These are phyloP conservation scores for Drosophila fungiperda DNA, from an alignment of 2,888 invertebrate species.

Conservation along the genomic window DNA sequence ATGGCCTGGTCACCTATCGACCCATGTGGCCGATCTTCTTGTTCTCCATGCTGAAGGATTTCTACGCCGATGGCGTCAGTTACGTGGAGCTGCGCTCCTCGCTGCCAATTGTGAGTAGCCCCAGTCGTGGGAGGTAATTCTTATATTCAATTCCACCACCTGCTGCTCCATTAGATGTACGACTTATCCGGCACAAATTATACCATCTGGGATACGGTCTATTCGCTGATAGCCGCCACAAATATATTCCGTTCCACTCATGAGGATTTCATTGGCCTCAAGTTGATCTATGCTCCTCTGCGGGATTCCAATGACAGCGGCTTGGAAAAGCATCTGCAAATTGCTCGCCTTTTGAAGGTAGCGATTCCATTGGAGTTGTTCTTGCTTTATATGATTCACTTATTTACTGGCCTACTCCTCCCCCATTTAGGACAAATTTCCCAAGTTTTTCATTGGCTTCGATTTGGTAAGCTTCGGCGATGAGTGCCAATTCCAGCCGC, in stretches of 20 bases:
- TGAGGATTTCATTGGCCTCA: conserved; percentile 88
- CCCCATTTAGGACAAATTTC: conserved; percentile 84
- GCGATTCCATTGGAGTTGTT: not conserved
- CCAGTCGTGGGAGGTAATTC: not conserved
- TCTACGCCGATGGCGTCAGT: conserved; percentile 88
- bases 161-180: conserved; percentile 85
- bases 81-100: conserved; percentile 89
- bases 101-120: conserved; percentile 85
- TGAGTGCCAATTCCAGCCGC: conserved; percentile 88
- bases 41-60: conserved; percentile 87
- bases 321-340: conserved; percentile 76
- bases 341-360: conserved; percentile 60
- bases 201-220: conserved; percentile 86
- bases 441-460: conserved; percentile 89
- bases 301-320: conserved; percentile 84
- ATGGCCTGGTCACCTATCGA: conserved; percentile 87
- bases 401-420: not conserved
- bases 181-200: conserved; percentile 88
- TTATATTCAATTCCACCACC: not conserved
- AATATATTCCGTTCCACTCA: conserved; percentile 86
- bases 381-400: no score
- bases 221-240: conserved; percentile 86
- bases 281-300: conserved; percentile 88
- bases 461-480: conserved; percentile 89
- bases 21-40: conserved; percentile 88